phyloP scores from a whole-genome alignment of 2,797 vertebrate species.

The Silurus aristotelis region DNA sequence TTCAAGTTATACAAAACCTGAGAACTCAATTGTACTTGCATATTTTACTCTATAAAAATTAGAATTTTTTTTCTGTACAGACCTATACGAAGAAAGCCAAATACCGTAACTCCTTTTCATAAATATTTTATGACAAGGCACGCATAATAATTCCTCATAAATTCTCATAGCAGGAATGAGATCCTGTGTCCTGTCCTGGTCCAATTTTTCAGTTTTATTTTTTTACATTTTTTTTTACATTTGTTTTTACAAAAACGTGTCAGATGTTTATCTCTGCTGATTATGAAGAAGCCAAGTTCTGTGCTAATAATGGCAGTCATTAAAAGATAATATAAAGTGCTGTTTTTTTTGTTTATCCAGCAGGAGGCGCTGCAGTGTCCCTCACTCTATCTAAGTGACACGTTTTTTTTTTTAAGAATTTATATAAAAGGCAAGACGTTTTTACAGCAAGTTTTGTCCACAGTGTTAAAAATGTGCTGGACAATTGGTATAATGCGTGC shows the following conservation, averaged over 20 bases:
- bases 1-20: slow-evolving; percentile 60
- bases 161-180: slow-evolving; percentile 53
- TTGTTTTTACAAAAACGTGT: too few species aligned
- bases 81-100: slow-evolving; percentile 54
- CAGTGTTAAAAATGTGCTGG: slow-evolving; percentile 39
- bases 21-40: slow-evolving; percentile 60
- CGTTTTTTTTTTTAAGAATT: slow-evolving; percentile 18
- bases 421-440: slow-evolving; percentile 53
- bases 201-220: not conserved
- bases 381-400: not conserved
- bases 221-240: slow-evolving; percentile 42
- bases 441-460: slow-evolving; percentile 33
- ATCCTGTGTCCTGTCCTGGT: slow-evolving; percentile 45
- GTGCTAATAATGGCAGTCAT: slow-evolving; percentile 35
- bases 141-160: slow-evolving; percentile 57
- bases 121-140: slow-evolving; percentile 83
- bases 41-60: slow-evolving; percentile 59
- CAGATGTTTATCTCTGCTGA: slow-evolving; percentile 2
- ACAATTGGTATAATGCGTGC: slow-evolving; percentile 7
- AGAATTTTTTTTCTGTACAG: slow-evolving; percentile 53
- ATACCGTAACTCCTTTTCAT: slow-evolving; percentile 72
- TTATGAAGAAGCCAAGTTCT: slow-evolving; percentile 20
- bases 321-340: slow-evolving; percentile 50
- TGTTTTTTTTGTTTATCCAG: slow-evolving; percentile 46
- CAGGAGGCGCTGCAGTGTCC: slow-evolving; percentile 49